Evolutionary conservation across 2,113 vertebrate species (phyloP).

Genomic region (Jacana jacana): DNA sequence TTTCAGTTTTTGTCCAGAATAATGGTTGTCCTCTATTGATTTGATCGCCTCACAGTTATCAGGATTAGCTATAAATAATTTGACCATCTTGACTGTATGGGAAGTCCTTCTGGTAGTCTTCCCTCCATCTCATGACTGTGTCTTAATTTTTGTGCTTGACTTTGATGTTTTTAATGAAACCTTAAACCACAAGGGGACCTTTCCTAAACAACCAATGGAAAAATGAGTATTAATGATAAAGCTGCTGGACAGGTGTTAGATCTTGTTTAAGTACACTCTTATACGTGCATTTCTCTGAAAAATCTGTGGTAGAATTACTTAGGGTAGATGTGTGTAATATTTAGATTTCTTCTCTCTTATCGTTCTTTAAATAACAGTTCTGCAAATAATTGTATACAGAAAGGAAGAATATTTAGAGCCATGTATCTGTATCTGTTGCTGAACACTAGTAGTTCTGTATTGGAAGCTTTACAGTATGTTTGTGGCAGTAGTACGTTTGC

Average conservation of each 20-base stretch:
- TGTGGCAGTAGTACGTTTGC: not conserved
- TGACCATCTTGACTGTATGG: not conserved
- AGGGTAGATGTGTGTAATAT: not conserved
- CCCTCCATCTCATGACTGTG: not conserved
- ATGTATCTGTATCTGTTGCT: not conserved
- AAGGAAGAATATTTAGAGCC: not conserved
- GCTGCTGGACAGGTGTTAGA: not conserved
- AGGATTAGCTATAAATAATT: not conserved
- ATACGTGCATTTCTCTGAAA: accelerated
- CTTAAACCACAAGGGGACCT: not conserved
- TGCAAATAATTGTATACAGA: not conserved
- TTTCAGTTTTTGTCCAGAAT: not conserved
- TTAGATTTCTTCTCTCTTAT: not conserved
- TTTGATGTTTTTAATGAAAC: not conserved
- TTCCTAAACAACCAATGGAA: not conserved
- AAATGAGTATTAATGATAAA: not conserved
- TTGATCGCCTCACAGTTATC: not conserved
- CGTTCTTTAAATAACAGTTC: not conserved
- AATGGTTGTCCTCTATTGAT: not conserved
- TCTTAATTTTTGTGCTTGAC: not conserved
- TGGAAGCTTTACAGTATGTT: not conserved
- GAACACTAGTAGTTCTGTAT: not conserved
- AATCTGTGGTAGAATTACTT: not conserved
- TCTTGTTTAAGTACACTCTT: not conserved
- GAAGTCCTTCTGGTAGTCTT: not conserved